A percentile compares a stretch with the other conserved stretches of the same genome.
Conservation (phyloP, 2,888 invertebrate species). For the Drosophila melanosoma region DNA sequence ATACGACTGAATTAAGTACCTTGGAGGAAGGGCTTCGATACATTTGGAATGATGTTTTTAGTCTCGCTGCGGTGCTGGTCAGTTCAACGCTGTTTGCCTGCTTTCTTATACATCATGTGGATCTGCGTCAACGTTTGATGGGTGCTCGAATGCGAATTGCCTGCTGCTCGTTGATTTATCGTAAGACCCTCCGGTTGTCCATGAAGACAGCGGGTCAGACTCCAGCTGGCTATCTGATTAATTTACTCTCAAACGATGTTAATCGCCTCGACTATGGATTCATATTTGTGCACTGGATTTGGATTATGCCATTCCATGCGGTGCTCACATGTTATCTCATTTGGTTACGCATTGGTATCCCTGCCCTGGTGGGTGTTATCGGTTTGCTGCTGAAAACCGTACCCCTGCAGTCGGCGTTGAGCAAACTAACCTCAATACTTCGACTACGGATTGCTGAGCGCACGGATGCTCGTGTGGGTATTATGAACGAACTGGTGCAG, state of each 20-base stretch:
- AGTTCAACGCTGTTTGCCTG: slow-evolving; percentile 79
- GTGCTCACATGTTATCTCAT: slow-evolving; percentile 90
- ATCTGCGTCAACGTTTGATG: slow-evolving; percentile 83
- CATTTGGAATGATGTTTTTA: slow-evolving; percentile 83
- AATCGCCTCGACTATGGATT: slow-evolving; percentile 95
- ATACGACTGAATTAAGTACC: slow-evolving; percentile 23
- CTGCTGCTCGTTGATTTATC: slow-evolving; percentile 85
- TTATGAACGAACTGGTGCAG: slow-evolving; percentile 97
- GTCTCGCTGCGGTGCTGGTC: slow-evolving; percentile 82
- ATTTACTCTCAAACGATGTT: slow-evolving; percentile 97
- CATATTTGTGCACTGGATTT: slow-evolving; percentile 93
- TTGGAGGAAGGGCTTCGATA: slow-evolving; percentile 37
- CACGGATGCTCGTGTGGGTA: slow-evolving; percentile 95
- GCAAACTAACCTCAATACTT: slow-evolving; percentile 83
- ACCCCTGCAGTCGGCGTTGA: slow-evolving; percentile 90
- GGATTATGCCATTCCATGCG: slow-evolving; percentile 92
- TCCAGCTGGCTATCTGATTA: slow-evolving; percentile 95
- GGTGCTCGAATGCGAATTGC: slow-evolving; percentile 89
- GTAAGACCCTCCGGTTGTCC: slow-evolving; percentile 89
- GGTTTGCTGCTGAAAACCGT: slow-evolving; percentile 91
- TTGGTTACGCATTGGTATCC: slow-evolving; percentile 90
- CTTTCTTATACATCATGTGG: slow-evolving; percentile 84
- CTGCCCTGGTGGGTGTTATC: slow-evolving; percentile 91
- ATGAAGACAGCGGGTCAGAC: slow-evolving; percentile 90
- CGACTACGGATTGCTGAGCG: slow-evolving; percentile 92